Conservation (phyloP, 2,888 invertebrate species). For the Pemphredon lugubris region DNA sequence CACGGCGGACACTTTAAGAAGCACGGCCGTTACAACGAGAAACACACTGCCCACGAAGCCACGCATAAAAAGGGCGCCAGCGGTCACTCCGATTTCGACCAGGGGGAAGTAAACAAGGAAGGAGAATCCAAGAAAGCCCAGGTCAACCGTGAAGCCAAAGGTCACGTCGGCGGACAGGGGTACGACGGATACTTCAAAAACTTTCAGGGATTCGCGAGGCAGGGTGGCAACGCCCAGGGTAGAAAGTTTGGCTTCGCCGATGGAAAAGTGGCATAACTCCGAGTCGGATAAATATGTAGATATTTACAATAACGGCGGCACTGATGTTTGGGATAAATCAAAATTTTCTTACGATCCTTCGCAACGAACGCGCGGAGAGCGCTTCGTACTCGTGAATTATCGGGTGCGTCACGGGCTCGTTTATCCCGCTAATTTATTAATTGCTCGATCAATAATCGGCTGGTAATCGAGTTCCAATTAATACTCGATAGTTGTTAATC, state of each 20-base stretch:
- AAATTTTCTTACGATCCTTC: no score
- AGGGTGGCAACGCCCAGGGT: conserved; percentile 83
- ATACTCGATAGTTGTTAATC: no score
- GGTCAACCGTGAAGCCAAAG: conserved; percentile 82
- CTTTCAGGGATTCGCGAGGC: conserved; percentile 83
- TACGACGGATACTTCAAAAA: conserved; percentile 80
- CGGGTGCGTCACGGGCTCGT: no score
- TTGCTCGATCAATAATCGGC: no score
- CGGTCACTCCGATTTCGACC: conserved; percentile 82
- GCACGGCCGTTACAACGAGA: conserved; percentile 83
- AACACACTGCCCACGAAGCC: conserved; percentile 83
- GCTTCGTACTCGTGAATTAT: no score
- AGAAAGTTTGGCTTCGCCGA: conserved; percentile 58
- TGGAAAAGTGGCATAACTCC: conserved; percentile 12
- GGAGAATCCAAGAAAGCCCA: conserved; percentile 84
- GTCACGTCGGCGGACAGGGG: conserved; percentile 83
- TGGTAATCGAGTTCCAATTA: no score
- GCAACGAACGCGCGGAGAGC: no score
- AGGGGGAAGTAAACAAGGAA: conserved; percentile 82
- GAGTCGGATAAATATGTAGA: no score
- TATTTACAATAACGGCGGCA: no score
- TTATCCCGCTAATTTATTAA: no score
- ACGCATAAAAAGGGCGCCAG: conserved; percentile 83
- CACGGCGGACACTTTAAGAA: conserved; percentile 85
- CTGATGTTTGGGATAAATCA: no score